Evolutionary conservation across 2,888 invertebrate species (phyloP).

Genomic region (Tortricodes alternella): DNA sequence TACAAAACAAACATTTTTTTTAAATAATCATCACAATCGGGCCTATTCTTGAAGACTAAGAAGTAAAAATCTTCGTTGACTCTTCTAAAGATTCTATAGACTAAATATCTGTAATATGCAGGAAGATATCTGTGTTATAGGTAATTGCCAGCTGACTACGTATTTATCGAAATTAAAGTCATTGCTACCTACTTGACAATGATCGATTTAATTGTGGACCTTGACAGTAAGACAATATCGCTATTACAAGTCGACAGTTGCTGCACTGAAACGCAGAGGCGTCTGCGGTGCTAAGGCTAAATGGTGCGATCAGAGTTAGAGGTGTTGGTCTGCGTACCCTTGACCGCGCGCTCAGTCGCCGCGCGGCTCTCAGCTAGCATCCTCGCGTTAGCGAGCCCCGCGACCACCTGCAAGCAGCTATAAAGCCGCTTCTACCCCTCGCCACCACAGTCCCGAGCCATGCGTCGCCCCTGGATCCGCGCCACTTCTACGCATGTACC

Average conservation of each 20-base stretch:
- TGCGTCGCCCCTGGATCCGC: slow-evolving; percentile 52
- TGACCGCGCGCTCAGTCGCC: slow-evolving; percentile 69
- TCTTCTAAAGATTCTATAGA: background rate
- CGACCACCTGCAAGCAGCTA: slow-evolving; percentile 40
- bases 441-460: slow-evolving; percentile 53
- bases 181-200: slow-evolving; percentile 3
- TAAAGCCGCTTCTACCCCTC: slow-evolving; percentile 47
- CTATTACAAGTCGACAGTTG: slow-evolving; percentile 34
- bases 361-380: slow-evolving; percentile 63
- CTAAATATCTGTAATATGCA: background rate
- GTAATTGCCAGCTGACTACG: background rate
- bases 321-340: slow-evolving; percentile 54
- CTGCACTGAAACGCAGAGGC: slow-evolving; percentile 24
- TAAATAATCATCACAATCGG: too few relatives aligned
- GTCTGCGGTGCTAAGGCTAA: slow-evolving; percentile 31
- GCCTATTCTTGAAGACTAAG: too few relatives aligned
- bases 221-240: slow-evolving; percentile 36
- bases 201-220: slow-evolving; percentile 20
- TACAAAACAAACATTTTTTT: too few relatives aligned
- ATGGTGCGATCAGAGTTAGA: slow-evolving; percentile 44
- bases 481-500: slow-evolving; percentile 30
- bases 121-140: background rate
- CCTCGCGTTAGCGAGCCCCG: slow-evolving; percentile 61
- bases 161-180: background rate
- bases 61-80: too few relatives aligned